These are phyloP conservation scores for Eudemis profundana DNA, from an alignment of 2,888 invertebrate species.

Conservation along the genomic window DNA sequence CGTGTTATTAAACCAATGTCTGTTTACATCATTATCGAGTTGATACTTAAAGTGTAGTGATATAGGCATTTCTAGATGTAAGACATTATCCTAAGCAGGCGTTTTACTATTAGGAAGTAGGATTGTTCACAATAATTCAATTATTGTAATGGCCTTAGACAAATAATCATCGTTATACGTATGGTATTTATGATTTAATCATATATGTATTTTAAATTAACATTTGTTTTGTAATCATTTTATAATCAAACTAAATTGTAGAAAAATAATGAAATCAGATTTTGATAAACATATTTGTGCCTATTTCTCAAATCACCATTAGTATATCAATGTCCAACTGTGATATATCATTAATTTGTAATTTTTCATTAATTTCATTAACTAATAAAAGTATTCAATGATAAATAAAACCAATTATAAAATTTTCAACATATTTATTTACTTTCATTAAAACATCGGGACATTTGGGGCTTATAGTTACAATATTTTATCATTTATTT, in stretches of 20 bases:
- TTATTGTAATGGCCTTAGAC: conserved; percentile 45
- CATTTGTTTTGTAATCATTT: conserved; percentile 3
- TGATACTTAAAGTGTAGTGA: conserved; percentile 43
- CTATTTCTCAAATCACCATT: conserved; percentile 27
- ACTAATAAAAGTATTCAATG: conserved; percentile 33
- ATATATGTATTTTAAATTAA: conserved; percentile 1
- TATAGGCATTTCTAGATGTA: conserved; percentile 46
- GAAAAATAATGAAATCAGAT: conserved; percentile 9
- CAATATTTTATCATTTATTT: conserved; percentile 55
- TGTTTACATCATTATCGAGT: conserved; percentile 17
- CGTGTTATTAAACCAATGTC: conserved; percentile 5
- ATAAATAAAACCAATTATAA: conserved; percentile 49
- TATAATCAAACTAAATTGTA: conserved; percentile 25
- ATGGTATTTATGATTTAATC: conserved; percentile 13
- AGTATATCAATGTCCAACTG: conserved; percentile 75
- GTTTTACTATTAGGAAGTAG: conserved; percentile 41
- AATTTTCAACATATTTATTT: conserved; percentile 53
- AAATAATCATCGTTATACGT: conserved; percentile 31
- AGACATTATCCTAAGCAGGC: conserved; percentile 36
- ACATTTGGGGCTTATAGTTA: conserved; percentile 59
- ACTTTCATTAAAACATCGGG: conserved; percentile 57
- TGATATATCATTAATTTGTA: conserved; percentile 63
- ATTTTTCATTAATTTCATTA: conserved; percentile 45
- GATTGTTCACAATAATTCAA: conserved; percentile 44
- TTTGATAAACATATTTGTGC: conserved; percentile 32